Percentiles rank a stretch among this genome's conserved stretches.
These are phyloP conservation scores for Eupithecia centaureata DNA, from an alignment of 2,888 invertebrate species.

Conservation along the genomic window DNA sequence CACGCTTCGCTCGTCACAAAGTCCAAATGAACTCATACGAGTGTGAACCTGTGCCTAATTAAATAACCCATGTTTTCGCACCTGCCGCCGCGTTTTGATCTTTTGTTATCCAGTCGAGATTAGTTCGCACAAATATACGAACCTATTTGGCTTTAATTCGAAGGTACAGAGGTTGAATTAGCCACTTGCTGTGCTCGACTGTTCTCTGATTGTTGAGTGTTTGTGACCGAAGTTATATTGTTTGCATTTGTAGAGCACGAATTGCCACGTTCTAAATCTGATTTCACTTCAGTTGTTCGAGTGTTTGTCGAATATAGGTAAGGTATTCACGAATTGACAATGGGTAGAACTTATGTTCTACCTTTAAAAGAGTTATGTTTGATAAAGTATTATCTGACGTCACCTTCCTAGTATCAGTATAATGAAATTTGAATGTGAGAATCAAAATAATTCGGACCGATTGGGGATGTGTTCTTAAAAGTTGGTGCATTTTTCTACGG, in stretches of 20 bases:
- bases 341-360: too few species aligned
- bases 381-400: too few species aligned
- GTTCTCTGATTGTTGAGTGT: neutral
- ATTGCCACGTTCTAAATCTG: neutral
- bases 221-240: neutral
- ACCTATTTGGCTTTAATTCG: conserved; percentile 19
- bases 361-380: too few species aligned
- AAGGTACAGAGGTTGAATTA: neutral
- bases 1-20: conserved; percentile 17
- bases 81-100: conserved; percentile 40
- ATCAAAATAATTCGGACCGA: too few species aligned
- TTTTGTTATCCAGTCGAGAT: conserved; percentile 42
- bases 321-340: too few species aligned
- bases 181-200: neutral
- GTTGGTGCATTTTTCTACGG: too few species aligned
- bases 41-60: conserved; percentile 38
- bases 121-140: conserved; percentile 29
- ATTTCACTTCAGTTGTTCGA: neutral
- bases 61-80: conserved; percentile 44
- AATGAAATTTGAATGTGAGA: too few species aligned
- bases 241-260: conserved; percentile 1
- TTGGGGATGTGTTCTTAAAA: too few species aligned
- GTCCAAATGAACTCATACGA: conserved; percentile 13
- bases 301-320: neutral
- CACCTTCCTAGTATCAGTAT: too few species aligned